Evolutionary conservation across 2,113 vertebrate species (phyloP), one percentile per base, ranked within the genome.

Genomic region (Festucalex cinctus): DNA sequence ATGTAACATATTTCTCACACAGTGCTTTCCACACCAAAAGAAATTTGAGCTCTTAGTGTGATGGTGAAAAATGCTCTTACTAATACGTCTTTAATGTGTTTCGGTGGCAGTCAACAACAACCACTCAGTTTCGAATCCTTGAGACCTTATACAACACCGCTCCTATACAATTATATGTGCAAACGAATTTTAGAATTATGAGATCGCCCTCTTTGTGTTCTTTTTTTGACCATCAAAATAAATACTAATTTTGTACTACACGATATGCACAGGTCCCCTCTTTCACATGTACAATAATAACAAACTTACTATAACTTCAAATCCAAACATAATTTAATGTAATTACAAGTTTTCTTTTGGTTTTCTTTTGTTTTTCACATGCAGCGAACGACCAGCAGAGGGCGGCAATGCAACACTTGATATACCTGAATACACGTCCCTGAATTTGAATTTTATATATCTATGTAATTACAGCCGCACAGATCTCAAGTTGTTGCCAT

Each of bases 1-100:
- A 32, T 48, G 44, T 49, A n/a, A 49, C 26, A 35, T 48, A 35
- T 44, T 46, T 24, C 24, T 66, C 32, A 19, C 1, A 0, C 22
- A 13, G 39, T 61, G 32, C 19, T 36, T 64, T 49, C n/a, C 28
- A 28, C 46, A 57, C 39, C 36, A 35, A 46, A 58, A 66, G 60
- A 14, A 17, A 14, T 44, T 67, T 6, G 10, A 1, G 26, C 22
- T 28, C 28, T 69, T 22, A 26, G 58, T 39, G 59, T 62, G 59
- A 62, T 22, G 36, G 19, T 17, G 22, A 61, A 61, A 19, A 2
- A 16, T 17, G 58, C 17, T 36, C 20, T 26, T 12, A 20, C 51
- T 54, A 54, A 26, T 22, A 20, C 20, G 32, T 60, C 32, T 28
- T 59, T 59, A 36, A 59, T 36, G 14, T 9, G 28, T 22, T 62